Conservation (phyloP, 2,888 invertebrate genomes). For the Aelia acuminata region DNA sequence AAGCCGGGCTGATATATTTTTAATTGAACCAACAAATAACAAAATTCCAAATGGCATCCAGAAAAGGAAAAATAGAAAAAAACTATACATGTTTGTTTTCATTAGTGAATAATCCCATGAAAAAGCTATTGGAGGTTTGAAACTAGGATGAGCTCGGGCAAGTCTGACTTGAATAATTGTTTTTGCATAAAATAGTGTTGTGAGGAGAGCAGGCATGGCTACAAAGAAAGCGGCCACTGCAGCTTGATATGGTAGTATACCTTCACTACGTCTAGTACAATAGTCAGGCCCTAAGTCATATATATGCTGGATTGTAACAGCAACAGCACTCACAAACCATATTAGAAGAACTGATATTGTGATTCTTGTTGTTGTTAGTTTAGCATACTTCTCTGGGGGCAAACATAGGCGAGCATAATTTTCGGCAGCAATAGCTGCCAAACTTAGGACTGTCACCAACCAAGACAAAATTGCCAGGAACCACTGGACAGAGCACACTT, state of each 20-base stretch:
- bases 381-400: slow-evolving; percentile 72
- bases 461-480: slow-evolving; percentile 78
- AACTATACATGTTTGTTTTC: slow-evolving; percentile 78
- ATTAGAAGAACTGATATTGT: slow-evolving; percentile 73
- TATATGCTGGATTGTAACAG: slow-evolving; percentile 76
- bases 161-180: slow-evolving; percentile 72
- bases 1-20: slow-evolving; percentile 71
- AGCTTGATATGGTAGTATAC: slow-evolving; percentile 74
- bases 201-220: slow-evolving; percentile 74
- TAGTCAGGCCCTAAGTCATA: slow-evolving; percentile 78
- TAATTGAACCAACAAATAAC: slow-evolving; percentile 73
- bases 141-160: slow-evolving; percentile 73
- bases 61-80: slow-evolving; percentile 74
- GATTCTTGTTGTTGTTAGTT: slow-evolving; percentile 72
- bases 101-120: slow-evolving; percentile 76
- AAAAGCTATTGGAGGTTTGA: slow-evolving; percentile 76
- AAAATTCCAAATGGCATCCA: slow-evolving; percentile 81
- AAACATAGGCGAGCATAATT: slow-evolving; percentile 78
- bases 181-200: slow-evolving; percentile 73
- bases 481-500: slow-evolving; percentile 79
- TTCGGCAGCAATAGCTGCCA: slow-evolving; percentile 77
- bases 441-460: slow-evolving; percentile 76
- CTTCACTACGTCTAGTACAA: slow-evolving; percentile 72
- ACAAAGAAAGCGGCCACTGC: slow-evolving; percentile 75
- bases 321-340: slow-evolving; percentile 74